Evolutionary conservation across 30 jellyfish, hydroid and myxozoan species (phyloP), one percentile per base, ranked within the genome.

Genomic region (Chrysaora quinquecirrha): DNA sequence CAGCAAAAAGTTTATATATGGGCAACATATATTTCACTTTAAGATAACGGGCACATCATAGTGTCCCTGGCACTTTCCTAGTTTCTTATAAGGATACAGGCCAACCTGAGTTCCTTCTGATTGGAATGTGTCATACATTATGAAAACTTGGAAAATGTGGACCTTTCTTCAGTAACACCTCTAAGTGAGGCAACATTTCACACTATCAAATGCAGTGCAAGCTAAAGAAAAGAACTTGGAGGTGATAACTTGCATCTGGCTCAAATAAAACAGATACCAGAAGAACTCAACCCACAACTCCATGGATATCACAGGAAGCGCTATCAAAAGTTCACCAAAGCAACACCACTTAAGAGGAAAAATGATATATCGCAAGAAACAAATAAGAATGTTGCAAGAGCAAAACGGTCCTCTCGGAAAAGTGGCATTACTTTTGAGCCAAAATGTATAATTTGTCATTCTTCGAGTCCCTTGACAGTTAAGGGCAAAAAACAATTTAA

Each of bases 141-240:
- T 24, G 76, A 64, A 21, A 33, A 64, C 25, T 21, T 64, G 34
- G 76, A 64, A 64, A 64, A 56, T 1, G 54, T 21, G 25, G 54
- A 64, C 6, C 34, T 64, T 6, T 64, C 76, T 38, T 64, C 76
- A 1, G 54, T 64, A 64, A 30, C 25, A 64, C 76, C 76, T 64
- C 54, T 64, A 21, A 4, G 76, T 38, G 76, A 64, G 30, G 50
- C 14, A 64, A 64, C 76, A 33, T 7, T 64, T 64, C 76, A 64
- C 34, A 64, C 76, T 38, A 64, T 64, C 76, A 64, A 64, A 64
- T n/a, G 76, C 34, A 64, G 76, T 64, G 76, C 76, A 64, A 64
- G 34, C 30, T 6, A 6, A 64, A 64, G 76, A 38, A 64, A 64
- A 4, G 76, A 64, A 64, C 25, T 64, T 21, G 76, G 76, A 21